Evolutionary conservation across 1,140 invertebrate species (phyloP), one percentile per base, ranked within the genome.

Genomic region (Brachionus angularis): DNA sequence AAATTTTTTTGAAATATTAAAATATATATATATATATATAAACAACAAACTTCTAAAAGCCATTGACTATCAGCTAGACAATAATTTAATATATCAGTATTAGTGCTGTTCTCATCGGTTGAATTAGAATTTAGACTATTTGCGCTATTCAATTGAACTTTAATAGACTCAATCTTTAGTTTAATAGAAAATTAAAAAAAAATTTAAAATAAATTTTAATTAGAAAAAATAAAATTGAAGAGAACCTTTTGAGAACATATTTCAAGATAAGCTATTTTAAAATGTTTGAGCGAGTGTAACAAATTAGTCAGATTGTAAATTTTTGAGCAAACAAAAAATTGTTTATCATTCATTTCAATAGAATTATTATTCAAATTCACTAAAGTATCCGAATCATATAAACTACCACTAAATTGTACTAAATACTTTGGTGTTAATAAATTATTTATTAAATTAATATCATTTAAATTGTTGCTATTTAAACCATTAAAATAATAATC

Each of bases 1-100:
- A 47, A n/a, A 29, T n/a, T 23, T 21, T 29, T 10, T 10, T 16
- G 10, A 42, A 27, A 50, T 29, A 0, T 42, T 1, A 2, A 16
- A 27, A 44, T 34, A 34, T 64, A 10, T n/a, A n/a, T n/a, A n/a
- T n/a, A n/a, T n/a, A n/a, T n/a, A n/a, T n/a, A n/a, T n/a, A n/a
- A n/a, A n/a, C n/a, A n/a, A n/a, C n/a, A n/a, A n/a, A 67, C 62
- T 18, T 67, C 62, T 34, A 67, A 16, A 8, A 67, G 42, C 62
- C 62, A 67, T 67, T 67, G 42, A 36, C 18, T 67, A 67, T 67
- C 62, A 12, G 62, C 42, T 23, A 67, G 31, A 36, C 62, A 67
- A n/a, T 50, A 67, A 18, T 67, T 67, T 1, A 67, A 25, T 18
- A 67, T 8, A 16, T 67, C 62, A 14, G 62, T 67, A 23, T 52